Evolutionary conservation across 2,888 invertebrate species (phyloP).

Genomic region (Podabrus alpinus): DNA sequence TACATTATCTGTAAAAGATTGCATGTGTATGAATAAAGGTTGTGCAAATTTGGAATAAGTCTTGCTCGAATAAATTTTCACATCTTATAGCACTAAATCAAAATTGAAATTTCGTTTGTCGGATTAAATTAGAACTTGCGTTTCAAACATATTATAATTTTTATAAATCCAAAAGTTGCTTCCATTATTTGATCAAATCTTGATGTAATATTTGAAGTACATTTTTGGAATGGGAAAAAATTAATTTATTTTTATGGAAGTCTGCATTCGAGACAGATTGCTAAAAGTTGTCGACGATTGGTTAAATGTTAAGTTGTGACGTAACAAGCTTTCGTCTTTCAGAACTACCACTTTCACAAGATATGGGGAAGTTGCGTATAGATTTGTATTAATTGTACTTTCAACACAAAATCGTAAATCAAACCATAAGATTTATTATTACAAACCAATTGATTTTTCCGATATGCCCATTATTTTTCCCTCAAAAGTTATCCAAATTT

Average conservation of each 20-base stretch:
- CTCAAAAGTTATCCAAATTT: neutral
- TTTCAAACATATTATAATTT: neutral
- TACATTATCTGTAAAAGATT: slow-evolving; percentile 35
- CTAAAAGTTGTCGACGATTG: slow-evolving; percentile 35
- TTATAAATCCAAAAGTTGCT: neutral
- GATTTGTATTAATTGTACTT: slow-evolving; percentile 36
- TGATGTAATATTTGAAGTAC: neutral
- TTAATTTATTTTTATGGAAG: slow-evolving; percentile 38
- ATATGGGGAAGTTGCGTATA: slow-evolving; percentile 40
- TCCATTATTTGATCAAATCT: neutral
- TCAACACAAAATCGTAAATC: slow-evolving; percentile 37
- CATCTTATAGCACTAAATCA: neutral
- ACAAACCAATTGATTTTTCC: slow-evolving; percentile 16
- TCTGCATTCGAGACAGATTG: slow-evolving; percentile 36
- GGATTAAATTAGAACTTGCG: neutral
- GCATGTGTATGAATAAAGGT: slow-evolving; percentile 10
- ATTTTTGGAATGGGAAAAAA: slow-evolving; percentile 18
- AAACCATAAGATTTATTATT: slow-evolving; percentile 38
- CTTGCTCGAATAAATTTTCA: neutral
- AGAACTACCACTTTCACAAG: slow-evolving; percentile 35
- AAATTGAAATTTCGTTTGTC: neutral
- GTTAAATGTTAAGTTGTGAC: slow-evolving; percentile 36
- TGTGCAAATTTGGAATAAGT: neutral
- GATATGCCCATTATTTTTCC: no score
- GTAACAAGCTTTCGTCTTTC: slow-evolving; percentile 38